Conservation (phyloP, 2,113 vertebrate species). For the Corynorhinus townsendii region DNA sequence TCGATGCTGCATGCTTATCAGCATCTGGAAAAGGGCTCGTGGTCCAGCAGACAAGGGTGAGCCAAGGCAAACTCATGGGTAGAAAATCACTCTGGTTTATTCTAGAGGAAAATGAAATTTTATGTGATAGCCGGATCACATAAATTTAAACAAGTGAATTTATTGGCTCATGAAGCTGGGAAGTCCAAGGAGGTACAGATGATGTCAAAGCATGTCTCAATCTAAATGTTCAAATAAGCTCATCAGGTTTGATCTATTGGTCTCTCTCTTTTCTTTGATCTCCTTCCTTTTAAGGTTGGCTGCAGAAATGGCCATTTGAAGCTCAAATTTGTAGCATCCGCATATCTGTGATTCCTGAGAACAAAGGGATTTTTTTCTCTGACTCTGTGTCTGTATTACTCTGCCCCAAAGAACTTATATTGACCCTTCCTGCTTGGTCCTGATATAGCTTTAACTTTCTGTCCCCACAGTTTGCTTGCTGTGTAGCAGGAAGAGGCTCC, state of each 20-base stretch:
- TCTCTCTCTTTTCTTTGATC: neutral
- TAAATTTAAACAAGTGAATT: neutral
- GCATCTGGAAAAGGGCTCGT: neutral
- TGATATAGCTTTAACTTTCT: neutral
- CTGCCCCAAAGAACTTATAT: neutral
- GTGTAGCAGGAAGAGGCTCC: neutral
- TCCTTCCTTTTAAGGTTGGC: neutral
- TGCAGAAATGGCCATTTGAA: neutral
- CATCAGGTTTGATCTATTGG: neutral
- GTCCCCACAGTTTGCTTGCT: neutral
- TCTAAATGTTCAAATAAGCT: neutral
- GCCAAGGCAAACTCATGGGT: neutral
- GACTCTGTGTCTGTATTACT: neutral
- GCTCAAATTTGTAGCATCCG: neutral
- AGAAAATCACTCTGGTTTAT: neutral
- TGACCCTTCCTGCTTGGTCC: neutral
- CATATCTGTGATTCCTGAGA: neutral
- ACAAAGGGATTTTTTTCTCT: neutral
- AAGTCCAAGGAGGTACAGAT: neutral
- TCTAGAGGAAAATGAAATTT: neutral
- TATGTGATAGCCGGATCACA: neutral
- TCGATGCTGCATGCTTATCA: neutral
- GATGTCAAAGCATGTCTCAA: neutral
- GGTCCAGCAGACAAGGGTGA: too few relatives aligned
- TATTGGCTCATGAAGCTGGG: neutral